Percentiles rank a stretch among this genome's conserved stretches.
phyloP scores from a whole-genome alignment of 1,140 invertebrate species.

The Aphis gossypii region DNA sequence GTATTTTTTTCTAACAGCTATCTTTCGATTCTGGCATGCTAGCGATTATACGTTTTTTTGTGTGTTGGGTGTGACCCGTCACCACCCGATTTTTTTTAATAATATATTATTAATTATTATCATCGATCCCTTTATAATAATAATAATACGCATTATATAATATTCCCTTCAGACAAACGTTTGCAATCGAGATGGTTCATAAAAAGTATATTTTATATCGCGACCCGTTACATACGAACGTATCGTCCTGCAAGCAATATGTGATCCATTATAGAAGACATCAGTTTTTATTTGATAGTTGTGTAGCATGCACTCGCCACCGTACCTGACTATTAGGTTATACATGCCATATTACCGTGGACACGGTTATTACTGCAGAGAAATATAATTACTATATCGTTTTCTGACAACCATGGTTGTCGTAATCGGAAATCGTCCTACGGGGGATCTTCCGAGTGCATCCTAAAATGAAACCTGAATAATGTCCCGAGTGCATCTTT shows the following conservation, averaged over 20 bases:
- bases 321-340: not conserved
- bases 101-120: not conserved
- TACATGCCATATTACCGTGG: not conserved
- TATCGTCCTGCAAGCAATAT: not conserved
- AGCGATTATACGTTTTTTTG: not conserved
- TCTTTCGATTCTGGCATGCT: not conserved
- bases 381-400: slow-evolving; percentile 1
- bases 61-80: not conserved
- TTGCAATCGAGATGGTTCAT: not conserved
- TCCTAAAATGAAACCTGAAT: not conserved
- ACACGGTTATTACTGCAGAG: not conserved
- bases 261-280: not conserved
- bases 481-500: not conserved
- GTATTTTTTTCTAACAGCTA: not conserved
- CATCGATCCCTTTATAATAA: not conserved
- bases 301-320: not conserved
- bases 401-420: not conserved
- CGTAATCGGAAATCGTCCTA: too few species aligned
- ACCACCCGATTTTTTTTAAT: not conserved
- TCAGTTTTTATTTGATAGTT: not conserved
- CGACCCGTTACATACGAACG: not conserved
- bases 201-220: not conserved
- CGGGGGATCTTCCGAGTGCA: not conserved
- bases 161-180: not conserved
- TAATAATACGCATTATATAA: not conserved